These are phyloP conservation scores for Crotalus helleri DNA, from an alignment of 2,113 vertebrate genomes.

Conservation along the genomic window DNA sequence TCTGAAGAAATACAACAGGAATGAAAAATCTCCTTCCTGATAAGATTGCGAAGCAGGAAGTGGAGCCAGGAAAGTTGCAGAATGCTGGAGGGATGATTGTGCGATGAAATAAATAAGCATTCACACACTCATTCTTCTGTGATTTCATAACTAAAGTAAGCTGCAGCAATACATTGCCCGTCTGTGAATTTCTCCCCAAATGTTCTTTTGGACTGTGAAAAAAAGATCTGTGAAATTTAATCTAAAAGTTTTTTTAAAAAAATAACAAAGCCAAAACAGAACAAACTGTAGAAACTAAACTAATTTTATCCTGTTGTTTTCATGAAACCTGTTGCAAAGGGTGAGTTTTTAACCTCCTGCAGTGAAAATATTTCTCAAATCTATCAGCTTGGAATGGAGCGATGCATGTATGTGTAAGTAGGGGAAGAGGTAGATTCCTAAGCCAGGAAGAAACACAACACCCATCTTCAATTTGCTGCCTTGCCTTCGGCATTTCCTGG, in stretches of 20 bases:
- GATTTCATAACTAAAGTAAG: neutral
- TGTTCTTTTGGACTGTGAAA: neutral
- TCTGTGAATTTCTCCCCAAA: neutral
- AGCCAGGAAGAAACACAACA: neutral
- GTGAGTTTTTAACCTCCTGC: neutral
- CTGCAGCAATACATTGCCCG: neutral
- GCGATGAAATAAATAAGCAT: neutral
- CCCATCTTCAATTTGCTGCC: neutral
- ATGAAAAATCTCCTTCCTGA: neutral
- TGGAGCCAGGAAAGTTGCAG: neutral
- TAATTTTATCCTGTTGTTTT: neutral
- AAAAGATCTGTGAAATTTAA: neutral
- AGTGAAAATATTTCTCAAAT: neutral
- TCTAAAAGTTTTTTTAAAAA: neutral
- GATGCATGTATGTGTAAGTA: neutral
- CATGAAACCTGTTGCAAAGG: neutral
- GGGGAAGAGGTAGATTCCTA: neutral
- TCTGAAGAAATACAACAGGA: neutral
- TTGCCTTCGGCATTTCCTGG: constrained; percentile 2
- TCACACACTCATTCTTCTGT: neutral
- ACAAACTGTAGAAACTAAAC: neutral
- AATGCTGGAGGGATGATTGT: neutral
- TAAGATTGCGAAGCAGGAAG: neutral
- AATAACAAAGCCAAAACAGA: neutral
- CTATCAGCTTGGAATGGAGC: neutral